Percentiles rank a stretch among this genome's conserved stretches.
phyloP scores from a whole-genome alignment of 2,888 invertebrate genomes.

The Eupsilia transversa region DNA sequence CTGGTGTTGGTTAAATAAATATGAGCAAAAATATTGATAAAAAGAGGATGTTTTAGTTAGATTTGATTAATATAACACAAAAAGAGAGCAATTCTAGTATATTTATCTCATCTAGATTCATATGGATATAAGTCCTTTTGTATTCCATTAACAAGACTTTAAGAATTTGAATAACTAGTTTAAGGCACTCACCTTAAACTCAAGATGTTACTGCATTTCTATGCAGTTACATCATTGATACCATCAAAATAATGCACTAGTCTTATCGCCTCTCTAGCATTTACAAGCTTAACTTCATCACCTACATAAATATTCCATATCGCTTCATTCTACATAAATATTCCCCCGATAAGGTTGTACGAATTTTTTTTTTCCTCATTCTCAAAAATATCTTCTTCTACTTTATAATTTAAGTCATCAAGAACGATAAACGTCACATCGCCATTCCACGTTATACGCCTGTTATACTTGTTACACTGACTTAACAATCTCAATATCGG shows the following conservation, averaged over 20 bases:
- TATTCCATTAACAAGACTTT: conserved; percentile 7
- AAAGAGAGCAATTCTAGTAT: background rate
- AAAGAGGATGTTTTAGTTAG: background rate
- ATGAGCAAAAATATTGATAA: background rate
- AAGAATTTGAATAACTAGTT: conserved; percentile 21
- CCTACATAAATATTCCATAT: conserved; percentile 5
- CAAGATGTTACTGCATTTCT: background rate
- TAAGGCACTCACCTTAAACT: background rate
- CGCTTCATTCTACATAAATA: background rate
- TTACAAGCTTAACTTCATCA: conserved; percentile 25
- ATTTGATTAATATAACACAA: background rate
- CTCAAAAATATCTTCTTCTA: background rate
- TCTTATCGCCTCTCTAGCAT: conserved; percentile 1
- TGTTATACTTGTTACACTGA: conserved; percentile 79
- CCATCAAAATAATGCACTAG: background rate
- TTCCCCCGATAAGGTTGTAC: background rate
- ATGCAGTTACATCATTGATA: background rate
- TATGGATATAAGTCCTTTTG: background rate
- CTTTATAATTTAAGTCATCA: conserved; percentile 57
- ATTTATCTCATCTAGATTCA: background rate
- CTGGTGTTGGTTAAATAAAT: conserved; percentile 1
- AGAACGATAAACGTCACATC: conserved; percentile 68
- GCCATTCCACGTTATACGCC: conserved; percentile 74
- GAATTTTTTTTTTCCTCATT: background rate
- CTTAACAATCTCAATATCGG: conserved; percentile 82